Conservation (phyloP, 23 tunicate species). For the Diplosoma virens region DNA sequence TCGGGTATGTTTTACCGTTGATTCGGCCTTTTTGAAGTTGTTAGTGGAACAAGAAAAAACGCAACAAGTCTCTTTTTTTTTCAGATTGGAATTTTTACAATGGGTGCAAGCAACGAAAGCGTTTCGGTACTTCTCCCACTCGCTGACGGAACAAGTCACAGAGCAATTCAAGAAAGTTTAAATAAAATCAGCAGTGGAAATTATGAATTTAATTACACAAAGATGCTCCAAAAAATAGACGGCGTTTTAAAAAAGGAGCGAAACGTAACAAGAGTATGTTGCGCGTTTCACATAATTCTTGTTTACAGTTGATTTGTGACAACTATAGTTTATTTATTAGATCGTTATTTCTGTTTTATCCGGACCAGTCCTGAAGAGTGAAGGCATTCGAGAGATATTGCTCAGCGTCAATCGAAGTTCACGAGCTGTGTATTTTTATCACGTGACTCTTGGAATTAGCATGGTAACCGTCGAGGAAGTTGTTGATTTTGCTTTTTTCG, state of each 20-base stretch:
- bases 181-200: not conserved
- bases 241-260: not conserved
- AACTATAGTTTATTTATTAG: no score
- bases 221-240: not conserved
- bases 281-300: no score
- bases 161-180: conserved; percentile 4
- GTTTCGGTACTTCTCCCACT: not conserved
- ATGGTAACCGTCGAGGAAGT: no score
- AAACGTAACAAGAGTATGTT: not conserved
- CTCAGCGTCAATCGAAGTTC: not conserved
- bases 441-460: not conserved
- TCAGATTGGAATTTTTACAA: not conserved
- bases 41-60: no score
- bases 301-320: no score
- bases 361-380: not conserved
- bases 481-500: no score
- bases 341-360: not conserved
- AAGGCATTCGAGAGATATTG: not conserved
- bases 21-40: no score
- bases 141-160: conserved; percentile 14
- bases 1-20: not conserved
- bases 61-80: not conserved
- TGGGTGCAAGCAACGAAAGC: not conserved
- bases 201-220: not conserved
- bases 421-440: not conserved